phyloP scores from a whole-genome alignment of 2,113 vertebrate genomes.

The Anarhynchus alexandrinus region DNA sequence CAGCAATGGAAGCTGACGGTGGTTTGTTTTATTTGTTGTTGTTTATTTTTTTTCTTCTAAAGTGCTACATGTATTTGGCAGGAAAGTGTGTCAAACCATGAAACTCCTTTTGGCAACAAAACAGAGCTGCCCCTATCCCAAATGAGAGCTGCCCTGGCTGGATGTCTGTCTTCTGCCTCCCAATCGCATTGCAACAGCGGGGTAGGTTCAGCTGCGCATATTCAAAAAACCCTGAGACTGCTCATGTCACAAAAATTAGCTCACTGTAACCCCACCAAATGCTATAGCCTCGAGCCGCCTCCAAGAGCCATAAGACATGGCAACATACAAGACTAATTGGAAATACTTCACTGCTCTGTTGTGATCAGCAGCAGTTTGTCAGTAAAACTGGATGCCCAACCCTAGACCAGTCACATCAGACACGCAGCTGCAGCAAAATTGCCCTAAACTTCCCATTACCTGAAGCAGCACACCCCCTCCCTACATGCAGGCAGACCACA shows the following conservation, averaged over 20 bases:
- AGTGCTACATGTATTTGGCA: background rate
- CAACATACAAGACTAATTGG: accelerated
- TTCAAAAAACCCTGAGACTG: background rate
- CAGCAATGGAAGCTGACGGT: background rate
- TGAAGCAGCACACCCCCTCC: background rate
- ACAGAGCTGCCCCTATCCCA: background rate
- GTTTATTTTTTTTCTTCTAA: background rate
- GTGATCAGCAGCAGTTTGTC: background rate
- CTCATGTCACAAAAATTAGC: background rate
- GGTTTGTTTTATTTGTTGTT: too few species aligned
- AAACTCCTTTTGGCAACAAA: background rate
- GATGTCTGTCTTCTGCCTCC: background rate
- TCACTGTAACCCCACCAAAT: background rate
- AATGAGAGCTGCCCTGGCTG: background rate
- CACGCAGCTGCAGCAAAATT: background rate
- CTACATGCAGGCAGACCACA: background rate
- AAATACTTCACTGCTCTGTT: background rate
- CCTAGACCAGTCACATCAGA: background rate
- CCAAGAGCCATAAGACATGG: background rate
- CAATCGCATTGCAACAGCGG: background rate
- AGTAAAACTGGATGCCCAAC: background rate
- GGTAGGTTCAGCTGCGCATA: background rate
- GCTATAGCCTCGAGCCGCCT: background rate
- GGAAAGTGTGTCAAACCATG: background rate
- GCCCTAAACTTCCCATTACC: background rate